Evolutionary conservation across 2,113 vertebrate species (phyloP).

Genomic region (Narcine bancroftii): DNA sequence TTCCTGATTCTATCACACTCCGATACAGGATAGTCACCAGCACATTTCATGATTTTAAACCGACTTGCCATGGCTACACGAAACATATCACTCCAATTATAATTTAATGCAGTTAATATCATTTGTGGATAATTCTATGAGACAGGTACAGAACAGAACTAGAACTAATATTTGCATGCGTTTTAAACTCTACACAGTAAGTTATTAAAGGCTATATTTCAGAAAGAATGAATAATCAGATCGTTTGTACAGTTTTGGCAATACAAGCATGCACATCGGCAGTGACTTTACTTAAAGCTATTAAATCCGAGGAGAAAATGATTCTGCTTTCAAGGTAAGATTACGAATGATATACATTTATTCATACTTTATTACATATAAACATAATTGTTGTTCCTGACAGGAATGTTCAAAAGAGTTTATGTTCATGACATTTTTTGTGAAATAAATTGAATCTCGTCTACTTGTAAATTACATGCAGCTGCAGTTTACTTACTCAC

Average conservation of each 20-base stretch:
- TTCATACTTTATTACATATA: neutral
- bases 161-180: neutral
- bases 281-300: neutral
- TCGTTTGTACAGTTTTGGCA: neutral
- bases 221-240: neutral
- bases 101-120: neutral
- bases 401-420: neutral
- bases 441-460: conserved; percentile 25
- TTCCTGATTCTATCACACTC: neutral
- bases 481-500: neutral
- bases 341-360: neutral
- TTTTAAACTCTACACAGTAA: neutral
- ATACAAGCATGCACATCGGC: neutral
- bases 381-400: neutral
- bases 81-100: neutral
- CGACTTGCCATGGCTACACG: neutral
- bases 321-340: neutral
- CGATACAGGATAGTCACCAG: neutral
- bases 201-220: neutral
- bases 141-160: neutral
- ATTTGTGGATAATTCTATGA: neutral
- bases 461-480: neutral
- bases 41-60: neutral
- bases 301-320: neutral
- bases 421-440: conserved; percentile 6